Evolutionary conservation across 1,140 invertebrate species (phyloP), one percentile per base, ranked within the genome.

Genomic region (Orchesella cincta): DNA sequence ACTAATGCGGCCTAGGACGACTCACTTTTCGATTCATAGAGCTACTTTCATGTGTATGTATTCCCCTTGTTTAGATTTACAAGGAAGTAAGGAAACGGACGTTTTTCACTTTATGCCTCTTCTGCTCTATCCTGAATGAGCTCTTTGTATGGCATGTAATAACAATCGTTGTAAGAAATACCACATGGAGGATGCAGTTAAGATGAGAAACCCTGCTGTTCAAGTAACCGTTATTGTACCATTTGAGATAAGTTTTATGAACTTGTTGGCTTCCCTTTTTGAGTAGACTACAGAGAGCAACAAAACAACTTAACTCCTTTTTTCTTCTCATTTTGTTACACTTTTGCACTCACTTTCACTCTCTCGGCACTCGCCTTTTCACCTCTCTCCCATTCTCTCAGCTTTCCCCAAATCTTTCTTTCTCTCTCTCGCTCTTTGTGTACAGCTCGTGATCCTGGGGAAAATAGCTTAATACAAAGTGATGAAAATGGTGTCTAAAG

Each of bases 161-260:
- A 67, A 33, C 31, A 67, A 33, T 67, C 23, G 26, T 31, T 29
- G 62, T 29, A 67, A n/a, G 62, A 67, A 31, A 33, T 18, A 14
- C 62, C 28, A 67, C 62, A 67, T 31, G 62, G 62, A 67, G 62
- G 62, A 67, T 67, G 62, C 62, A 67, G 62, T 67, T 67, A 67
- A 67, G 62, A 67, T 29, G 29, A n/a, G 62, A 33, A 67, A 67
- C 62, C 62, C 23, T 67, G 62, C 31, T n/a, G 62, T 67, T 29
- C 62, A 67, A 67, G 62, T 67, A 67, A 67, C 62, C 62, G 62
- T 67, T 67, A 67, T 67, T 67, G 62, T 67, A 29, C 62, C 62
- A 67, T 67, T 67, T 67, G 62, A 67, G 62, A 67, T 67, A 67
- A 67, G 33, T 67, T 67, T 67, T 67, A 67, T 67, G 62, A 67